Conservation (phyloP, 2,888 invertebrate genomes). For the Aporophyla nigra region DNA sequence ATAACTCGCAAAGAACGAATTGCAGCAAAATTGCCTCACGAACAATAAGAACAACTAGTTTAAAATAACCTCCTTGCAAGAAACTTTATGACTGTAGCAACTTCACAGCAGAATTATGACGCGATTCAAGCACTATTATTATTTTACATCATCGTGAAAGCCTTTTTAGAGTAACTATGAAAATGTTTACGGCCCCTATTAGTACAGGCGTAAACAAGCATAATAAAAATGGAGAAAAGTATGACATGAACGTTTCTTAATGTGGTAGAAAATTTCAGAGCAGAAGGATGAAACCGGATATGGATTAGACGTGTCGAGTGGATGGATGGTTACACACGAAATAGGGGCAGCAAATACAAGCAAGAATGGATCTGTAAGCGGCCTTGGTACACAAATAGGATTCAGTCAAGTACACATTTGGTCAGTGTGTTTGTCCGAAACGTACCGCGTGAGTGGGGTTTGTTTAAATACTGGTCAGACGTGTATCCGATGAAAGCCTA, state of each 20-base stretch:
- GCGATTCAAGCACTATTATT: conserved; percentile 42
- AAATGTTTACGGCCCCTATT: conserved; percentile 58
- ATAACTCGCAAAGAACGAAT: conserved; percentile 26
- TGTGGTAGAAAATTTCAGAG: conserved; percentile 13
- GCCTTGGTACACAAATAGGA: conserved; percentile 57
- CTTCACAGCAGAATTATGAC: conserved; percentile 54
- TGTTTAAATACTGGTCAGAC: conserved; percentile 40
- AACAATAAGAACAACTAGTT: conserved; percentile 38
- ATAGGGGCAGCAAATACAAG: conserved; percentile 46
- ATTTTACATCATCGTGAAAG: conserved; percentile 56
- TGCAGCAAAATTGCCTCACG: conserved; percentile 22
- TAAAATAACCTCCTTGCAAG: conserved; percentile 36
- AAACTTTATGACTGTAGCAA: conserved; percentile 45
- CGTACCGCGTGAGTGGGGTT: conserved; percentile 41
- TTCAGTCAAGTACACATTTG: conserved; percentile 57
- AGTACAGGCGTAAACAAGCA: conserved; percentile 50
- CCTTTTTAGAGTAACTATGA: conserved; percentile 60
- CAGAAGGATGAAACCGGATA: neutral
- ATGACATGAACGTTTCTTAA: conserved; percentile 33
- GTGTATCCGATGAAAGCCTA: conserved; percentile 47
- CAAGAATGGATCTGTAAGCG: conserved; percentile 48
- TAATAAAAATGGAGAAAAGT: conserved; percentile 48
- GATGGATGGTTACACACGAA: conserved; percentile 34
- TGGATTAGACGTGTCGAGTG: conserved; percentile 17
- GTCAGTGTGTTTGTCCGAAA: conserved; percentile 51